phyloP scores from a whole-genome alignment of 2,888 invertebrate genomes.

The Drosophila neonasuta region DNA sequence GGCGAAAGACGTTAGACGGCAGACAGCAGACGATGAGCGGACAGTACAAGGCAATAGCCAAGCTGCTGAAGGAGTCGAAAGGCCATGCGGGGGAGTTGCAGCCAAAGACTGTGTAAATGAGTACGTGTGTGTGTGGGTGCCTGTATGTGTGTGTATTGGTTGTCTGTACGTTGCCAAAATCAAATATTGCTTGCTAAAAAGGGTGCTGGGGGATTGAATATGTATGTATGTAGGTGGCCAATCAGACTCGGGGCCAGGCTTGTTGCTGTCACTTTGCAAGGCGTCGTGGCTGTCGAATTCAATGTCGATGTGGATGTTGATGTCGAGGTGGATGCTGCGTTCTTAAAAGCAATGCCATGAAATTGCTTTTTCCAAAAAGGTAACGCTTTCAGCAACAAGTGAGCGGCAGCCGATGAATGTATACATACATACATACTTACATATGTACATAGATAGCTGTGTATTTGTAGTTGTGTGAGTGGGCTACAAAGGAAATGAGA shows the following conservation, averaged over 20 bases:
- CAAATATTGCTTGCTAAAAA: constrained; percentile 45
- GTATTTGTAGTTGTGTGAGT: constrained; percentile 11
- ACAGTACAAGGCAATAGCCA: constrained; percentile 28
- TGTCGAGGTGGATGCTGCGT: constrained; percentile 48
- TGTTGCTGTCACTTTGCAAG: constrained; percentile 47
- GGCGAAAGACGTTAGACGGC: constrained; percentile 7
- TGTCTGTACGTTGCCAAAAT: constrained; percentile 42
- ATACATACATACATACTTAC: constrained; percentile 3
- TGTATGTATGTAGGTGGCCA: constrained; percentile 28
- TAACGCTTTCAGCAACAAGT: constrained; percentile 69
- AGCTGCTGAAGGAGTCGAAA: constrained; percentile 26
- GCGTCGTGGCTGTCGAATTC: constrained; percentile 19
- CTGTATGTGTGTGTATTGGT: constrained; percentile 5
- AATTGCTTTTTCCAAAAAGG: constrained; percentile 70
- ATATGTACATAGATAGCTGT: constrained; percentile 1
- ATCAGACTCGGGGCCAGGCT: constrained; percentile 48
- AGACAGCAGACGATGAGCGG: neutral
- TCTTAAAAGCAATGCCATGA: constrained; percentile 67
- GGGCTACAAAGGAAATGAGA: constrained; percentile 67
- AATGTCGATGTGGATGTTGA: constrained; percentile 34
- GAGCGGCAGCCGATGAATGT: constrained; percentile 28
- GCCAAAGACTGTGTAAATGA: constrained; percentile 1
- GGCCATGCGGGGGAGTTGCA: constrained; percentile 5
- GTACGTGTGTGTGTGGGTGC: constrained; percentile 1
- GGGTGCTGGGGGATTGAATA: constrained; percentile 10